Conservation (phyloP, 2,797 vertebrate species). For the Anguilla pacifica region DNA sequence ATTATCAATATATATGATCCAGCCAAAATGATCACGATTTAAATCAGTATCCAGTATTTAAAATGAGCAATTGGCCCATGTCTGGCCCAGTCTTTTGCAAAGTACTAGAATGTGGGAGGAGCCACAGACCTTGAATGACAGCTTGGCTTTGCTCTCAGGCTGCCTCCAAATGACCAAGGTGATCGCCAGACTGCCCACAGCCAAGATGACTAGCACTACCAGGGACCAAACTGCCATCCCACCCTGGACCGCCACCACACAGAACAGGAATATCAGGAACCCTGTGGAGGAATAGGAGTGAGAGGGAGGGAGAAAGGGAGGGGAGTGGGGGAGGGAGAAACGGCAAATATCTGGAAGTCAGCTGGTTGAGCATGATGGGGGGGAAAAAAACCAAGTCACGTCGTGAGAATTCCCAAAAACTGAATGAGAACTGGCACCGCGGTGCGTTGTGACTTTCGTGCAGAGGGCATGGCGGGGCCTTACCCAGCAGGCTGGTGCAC, state of each 20-base stretch:
- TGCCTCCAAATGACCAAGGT: conserved; percentile 83
- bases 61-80: neutral
- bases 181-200: conserved; percentile 58
- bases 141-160: conserved; percentile 90
- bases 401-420: neutral
- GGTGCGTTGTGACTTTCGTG: neutral
- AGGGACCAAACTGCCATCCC: conserved; percentile 68
- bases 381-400: neutral
- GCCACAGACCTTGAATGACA: conserved; percentile 86
- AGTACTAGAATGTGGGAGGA: neutral
- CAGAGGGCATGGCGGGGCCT: conserved; percentile 46
- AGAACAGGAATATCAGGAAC: conserved; percentile 79
- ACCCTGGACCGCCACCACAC: conserved; percentile 77
- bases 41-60: neutral
- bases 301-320: conserved; percentile 14
- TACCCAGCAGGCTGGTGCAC: conserved; percentile 81
- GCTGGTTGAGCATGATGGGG: neutral
- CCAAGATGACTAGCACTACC: conserved; percentile 57
- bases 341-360: neutral
- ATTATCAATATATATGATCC: no score
- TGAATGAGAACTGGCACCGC: neutral
- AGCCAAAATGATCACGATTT: no score
- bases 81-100: neutral
- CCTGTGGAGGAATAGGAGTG: conserved; percentile 64
- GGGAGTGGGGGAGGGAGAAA: neutral